Evolutionary conservation across 2,113 vertebrate species (phyloP).

Genomic region (Erinaceus europaeus): DNA sequence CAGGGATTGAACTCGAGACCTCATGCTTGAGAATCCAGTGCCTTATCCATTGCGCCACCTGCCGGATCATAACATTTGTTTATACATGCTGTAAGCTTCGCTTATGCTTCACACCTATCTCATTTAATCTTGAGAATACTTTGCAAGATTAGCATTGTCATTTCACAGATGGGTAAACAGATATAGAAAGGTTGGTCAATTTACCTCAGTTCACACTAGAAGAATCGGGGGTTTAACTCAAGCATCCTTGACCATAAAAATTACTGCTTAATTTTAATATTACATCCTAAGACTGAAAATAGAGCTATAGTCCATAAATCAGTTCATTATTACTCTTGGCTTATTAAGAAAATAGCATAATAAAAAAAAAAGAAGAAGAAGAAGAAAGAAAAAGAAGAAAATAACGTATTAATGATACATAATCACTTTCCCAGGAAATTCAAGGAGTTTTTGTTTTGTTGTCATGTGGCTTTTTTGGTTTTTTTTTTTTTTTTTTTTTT

Average conservation of each 20-base stretch:
- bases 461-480: too few species aligned
- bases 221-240: not conserved
- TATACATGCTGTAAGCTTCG: too few species aligned
- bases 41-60: too few species aligned
- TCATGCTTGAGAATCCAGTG: too few species aligned
- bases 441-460: constrained; percentile 16
- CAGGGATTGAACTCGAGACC: too few species aligned
- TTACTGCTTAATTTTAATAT: constrained; percentile 34
- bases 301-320: not conserved
- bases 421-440: constrained; percentile 32
- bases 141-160: not conserved
- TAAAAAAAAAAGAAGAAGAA: too few species aligned
- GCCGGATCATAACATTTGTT: too few species aligned
- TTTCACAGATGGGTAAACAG: constrained; percentile 19
- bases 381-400: not conserved
- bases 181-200: constrained; percentile 39
- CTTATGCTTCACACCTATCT: too few species aligned
- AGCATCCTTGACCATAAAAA: not conserved
- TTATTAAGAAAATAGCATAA: too few species aligned
- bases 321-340: constrained; percentile 7
- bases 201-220: constrained; percentile 8
- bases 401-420: not conserved
- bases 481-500: too few species aligned
- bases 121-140: constrained; percentile 28
- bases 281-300: constrained; percentile 25